A percentile compares a stretch with the other conserved stretches of the same genome.
Conservation (phyloP, 2,888 invertebrate species). For the Rhingia rostrata region DNA sequence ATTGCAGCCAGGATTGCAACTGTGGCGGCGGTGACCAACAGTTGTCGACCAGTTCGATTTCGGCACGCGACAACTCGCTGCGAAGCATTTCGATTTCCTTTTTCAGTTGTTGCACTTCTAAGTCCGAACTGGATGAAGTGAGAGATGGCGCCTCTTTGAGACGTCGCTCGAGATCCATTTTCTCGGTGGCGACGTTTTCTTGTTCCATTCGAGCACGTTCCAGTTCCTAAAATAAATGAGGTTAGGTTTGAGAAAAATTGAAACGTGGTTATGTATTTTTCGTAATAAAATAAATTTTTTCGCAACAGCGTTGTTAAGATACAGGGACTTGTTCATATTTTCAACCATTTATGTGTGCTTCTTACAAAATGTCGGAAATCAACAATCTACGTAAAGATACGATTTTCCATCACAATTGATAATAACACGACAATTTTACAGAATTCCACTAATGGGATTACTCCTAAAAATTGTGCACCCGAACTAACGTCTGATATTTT, state of each 20-base stretch:
- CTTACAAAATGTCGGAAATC: too few species aligned
- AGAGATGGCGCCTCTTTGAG: slow-evolving; percentile 89
- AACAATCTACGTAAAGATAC: too few species aligned
- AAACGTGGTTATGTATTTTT: neutral
- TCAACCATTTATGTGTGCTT: too few species aligned
- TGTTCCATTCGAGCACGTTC: slow-evolving; percentile 92
- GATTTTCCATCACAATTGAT: too few species aligned
- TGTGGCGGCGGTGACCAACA: slow-evolving; percentile 95
- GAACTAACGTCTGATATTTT: too few species aligned
- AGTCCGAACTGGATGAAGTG: slow-evolving; percentile 90
- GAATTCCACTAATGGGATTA: too few species aligned
- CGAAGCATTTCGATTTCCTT: slow-evolving; percentile 93
- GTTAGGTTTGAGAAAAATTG: neutral
- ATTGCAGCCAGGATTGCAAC: slow-evolving; percentile 96
- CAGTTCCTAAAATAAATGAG: slow-evolving; percentile 84
- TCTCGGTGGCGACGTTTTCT: slow-evolving; percentile 91
- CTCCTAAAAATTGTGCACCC: too few species aligned
- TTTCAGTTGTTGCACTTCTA: slow-evolving; percentile 91
- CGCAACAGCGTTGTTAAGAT: too few species aligned
- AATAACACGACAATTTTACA: too few species aligned
- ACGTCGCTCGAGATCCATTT: slow-evolving; percentile 91
- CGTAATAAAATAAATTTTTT: too few species aligned
- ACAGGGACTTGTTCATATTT: too few species aligned
- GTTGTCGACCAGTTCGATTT: slow-evolving; percentile 94
- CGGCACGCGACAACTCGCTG: slow-evolving; percentile 92